A percentile compares a stretch with the other conserved stretches of the same genome.
Conservation (phyloP, 2,888 invertebrate species). For the Eristalis intricaria region DNA sequence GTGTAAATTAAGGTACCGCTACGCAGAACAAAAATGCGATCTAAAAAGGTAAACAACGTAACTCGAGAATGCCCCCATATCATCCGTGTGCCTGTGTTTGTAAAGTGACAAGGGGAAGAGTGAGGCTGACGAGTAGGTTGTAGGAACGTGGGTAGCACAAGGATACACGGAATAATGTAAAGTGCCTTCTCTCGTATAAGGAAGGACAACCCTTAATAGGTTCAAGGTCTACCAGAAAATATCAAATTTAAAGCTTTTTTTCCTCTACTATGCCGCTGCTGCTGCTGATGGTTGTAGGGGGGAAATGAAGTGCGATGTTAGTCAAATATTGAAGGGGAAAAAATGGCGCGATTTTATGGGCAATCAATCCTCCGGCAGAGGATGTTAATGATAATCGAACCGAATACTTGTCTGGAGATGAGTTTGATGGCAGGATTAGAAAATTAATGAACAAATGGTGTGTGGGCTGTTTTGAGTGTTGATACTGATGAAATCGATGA, state of each 20-base stretch:
- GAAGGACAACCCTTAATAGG: constrained; percentile 54
- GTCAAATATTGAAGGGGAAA: constrained; percentile 1
- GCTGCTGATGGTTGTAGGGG: neutral
- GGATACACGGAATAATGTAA: constrained; percentile 29
- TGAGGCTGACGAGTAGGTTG: constrained; percentile 20
- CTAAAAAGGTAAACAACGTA: constrained; percentile 68
- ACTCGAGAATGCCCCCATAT: neutral
- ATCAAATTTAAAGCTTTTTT: constrained; percentile 55
- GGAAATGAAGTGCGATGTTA: neutral
- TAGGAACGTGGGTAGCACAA: neutral
- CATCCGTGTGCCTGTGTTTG: neutral
- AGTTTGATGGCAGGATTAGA: neutral
- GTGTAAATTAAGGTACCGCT: constrained; percentile 28
- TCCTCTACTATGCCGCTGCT: neutral
- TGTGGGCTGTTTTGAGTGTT: neutral
- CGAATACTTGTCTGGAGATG: neutral
- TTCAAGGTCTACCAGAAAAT: constrained; percentile 64
- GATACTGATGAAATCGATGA: neutral
- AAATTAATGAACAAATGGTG: neutral
- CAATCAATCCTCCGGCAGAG: neutral
- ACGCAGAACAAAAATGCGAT: constrained; percentile 48
- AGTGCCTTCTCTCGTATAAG: constrained; percentile 44
- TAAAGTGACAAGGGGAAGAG: constrained; percentile 1
- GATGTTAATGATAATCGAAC: constrained; percentile 5
- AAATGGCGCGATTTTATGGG: constrained; percentile 57